Evolutionary conservation across 2,113 vertebrate species (phyloP).

Genomic region (Eidolon helvum): DNA sequence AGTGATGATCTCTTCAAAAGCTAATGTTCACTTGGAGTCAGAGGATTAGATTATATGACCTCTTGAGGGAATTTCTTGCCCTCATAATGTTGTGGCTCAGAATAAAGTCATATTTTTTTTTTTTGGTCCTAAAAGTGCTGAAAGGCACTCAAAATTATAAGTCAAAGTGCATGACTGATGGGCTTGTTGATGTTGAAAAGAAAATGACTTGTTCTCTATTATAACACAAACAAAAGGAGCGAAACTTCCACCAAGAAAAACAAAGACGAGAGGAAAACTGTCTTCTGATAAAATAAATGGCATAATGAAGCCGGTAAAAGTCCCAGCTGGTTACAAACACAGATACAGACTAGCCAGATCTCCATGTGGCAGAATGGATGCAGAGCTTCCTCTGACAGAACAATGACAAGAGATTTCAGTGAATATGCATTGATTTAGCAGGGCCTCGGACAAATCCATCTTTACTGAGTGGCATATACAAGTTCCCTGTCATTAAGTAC

Average conservation of each 20-base stretch:
- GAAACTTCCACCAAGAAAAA: constrained; percentile 73
- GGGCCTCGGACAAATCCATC: constrained; percentile 75
- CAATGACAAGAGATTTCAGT: constrained; percentile 81
- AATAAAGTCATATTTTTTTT: constrained; percentile 61
- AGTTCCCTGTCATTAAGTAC: constrained; percentile 79
- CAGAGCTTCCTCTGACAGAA: constrained; percentile 74
- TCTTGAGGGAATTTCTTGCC: constrained; percentile 72
- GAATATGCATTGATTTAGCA: constrained; percentile 81
- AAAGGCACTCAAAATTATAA: constrained; percentile 77
- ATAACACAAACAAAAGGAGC: constrained; percentile 76
- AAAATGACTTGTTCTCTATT: constrained; percentile 77
- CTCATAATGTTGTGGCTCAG: constrained; percentile 60
- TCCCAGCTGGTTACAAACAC: constrained; percentile 77
- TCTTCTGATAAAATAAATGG: constrained; percentile 77
- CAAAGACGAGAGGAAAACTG: constrained; percentile 72
- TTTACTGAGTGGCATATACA: constrained; percentile 78
- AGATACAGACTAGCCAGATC: constrained; percentile 64
- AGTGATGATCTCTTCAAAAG: constrained; percentile 71
- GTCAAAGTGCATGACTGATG: constrained; percentile 77
- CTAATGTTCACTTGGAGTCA: constrained; percentile 59
- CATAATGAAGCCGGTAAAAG: constrained; percentile 75
- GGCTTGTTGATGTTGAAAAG: constrained; percentile 75
- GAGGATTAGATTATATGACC: constrained; percentile 72
- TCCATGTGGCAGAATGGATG: constrained; percentile 69
- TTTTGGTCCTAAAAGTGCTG: constrained; percentile 66